Evolutionary conservation across 2,888 invertebrate species (phyloP).

Genomic region (Scrobipalpa atriplicella): DNA sequence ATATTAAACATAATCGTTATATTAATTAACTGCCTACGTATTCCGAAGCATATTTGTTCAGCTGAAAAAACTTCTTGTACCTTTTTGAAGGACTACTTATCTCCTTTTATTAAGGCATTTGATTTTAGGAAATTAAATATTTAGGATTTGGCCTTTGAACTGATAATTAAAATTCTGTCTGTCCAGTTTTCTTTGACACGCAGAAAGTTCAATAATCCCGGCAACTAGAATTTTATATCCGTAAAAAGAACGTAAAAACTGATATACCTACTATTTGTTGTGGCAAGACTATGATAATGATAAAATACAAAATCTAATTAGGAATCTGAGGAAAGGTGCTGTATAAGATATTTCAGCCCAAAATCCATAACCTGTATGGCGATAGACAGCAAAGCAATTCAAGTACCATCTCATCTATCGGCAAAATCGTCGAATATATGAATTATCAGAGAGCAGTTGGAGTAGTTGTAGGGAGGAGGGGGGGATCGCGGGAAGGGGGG

Average conservation of each 20-base stretch:
- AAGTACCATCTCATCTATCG: slow-evolving; percentile 38
- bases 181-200: neutral
- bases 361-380: slow-evolving; percentile 29
- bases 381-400: slow-evolving; percentile 34
- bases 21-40: neutral
- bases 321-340: slow-evolving; percentile 8
- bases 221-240: neutral
- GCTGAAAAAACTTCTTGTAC: neutral
- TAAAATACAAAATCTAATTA: neutral
- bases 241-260: no score
- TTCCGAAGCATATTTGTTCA: neutral
- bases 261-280: neutral
- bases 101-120: neutral
- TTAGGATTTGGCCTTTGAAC: neutral
- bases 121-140: neutral
- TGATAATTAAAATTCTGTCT: neutral
- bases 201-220: neutral
- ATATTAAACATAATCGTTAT: neutral
- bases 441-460: slow-evolving; percentile 52
- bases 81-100: neutral
- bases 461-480: slow-evolving; percentile 41
- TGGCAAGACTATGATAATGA: neutral
- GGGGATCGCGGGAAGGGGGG: slow-evolving; percentile 50
- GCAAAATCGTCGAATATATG: slow-evolving; percentile 53
- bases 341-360: neutral